A percentile compares a stretch with the other conserved stretches of the same genome.
These are phyloP conservation scores for Erpetoichthys calabaricus DNA, from an alignment of 2,797 vertebrate genomes.

Conservation along the genomic window DNA sequence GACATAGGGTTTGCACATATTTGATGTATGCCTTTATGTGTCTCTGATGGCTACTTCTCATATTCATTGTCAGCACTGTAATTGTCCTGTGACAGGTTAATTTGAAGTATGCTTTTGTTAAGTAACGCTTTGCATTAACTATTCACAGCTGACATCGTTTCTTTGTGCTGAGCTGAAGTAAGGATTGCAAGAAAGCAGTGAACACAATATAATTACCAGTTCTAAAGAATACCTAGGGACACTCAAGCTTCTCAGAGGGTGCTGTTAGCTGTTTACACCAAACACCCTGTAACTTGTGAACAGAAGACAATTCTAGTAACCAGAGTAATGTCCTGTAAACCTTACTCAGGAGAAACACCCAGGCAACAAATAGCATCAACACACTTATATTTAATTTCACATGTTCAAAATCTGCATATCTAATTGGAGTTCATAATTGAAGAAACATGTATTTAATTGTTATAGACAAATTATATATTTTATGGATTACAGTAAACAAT, in stretches of 20 bases:
- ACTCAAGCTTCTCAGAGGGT: conserved; percentile 11
- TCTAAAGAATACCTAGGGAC: conserved; percentile 24
- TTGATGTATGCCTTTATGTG: too few relatives aligned
- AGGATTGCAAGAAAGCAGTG: conserved; percentile 25
- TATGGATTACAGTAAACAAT: too few relatives aligned
- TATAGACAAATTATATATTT: too few relatives aligned
- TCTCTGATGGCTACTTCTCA: too few relatives aligned
- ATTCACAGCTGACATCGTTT: too few relatives aligned
- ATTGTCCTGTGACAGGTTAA: too few relatives aligned
- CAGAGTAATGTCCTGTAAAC: conserved; percentile 14
- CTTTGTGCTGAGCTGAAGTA: conserved; percentile 4
- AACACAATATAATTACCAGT: conserved; percentile 44
- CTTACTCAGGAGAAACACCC: conserved; percentile 17
- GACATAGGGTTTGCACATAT: too few relatives aligned
- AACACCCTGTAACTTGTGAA: conserved; percentile 14
- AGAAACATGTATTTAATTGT: too few relatives aligned
- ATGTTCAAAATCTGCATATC: conserved; percentile 2
- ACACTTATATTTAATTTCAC: conserved; percentile 19
- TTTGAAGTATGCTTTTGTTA: too few relatives aligned
- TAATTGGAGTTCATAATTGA: too few relatives aligned
- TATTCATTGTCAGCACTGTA: too few relatives aligned
- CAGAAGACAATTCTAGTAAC: conserved; percentile 17
- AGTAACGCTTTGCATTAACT: too few relatives aligned
- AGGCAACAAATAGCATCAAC: conserved; percentile 16
- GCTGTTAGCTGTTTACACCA: conserved; percentile 14